Evolutionary conservation across 2,113 vertebrate genomes (phyloP), one percentile per base, ranked within the genome.

Genomic region (Orthonyx spaldingii): DNA sequence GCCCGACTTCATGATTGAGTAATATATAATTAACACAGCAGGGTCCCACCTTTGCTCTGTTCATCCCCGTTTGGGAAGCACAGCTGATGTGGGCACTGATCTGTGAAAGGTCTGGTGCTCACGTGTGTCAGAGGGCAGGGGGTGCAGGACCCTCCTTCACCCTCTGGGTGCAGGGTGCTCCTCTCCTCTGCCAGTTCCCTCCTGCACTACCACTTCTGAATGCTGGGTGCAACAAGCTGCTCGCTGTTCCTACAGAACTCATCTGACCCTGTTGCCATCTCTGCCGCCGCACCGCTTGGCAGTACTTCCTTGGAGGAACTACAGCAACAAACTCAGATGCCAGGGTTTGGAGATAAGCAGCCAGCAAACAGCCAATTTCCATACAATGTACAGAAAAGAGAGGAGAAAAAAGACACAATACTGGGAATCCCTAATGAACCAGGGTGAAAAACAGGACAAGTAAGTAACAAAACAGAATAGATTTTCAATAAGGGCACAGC

Each of bases 321-420:
- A 96, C 93, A 93, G 90, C 90, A 96, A 92, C 90, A 93, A 96
- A 96, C 90, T 96, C 94, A 27, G 84, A 91, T 90, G 93, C 94
- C 90, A 95, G 68, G 80, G 83, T 65, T 88, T 75, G 87, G 85
- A 94, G 91, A 91, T 93, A 97, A 88, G 82, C 87, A 95, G 80
- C 85, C 88, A 94, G 83, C 76, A 84, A 86, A 60, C 74, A 90
- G 77, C 71, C 65, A 49, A 90, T 93, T 94, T 93, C 86, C 91
- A 94, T 85, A 93, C 84, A 91, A 83, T 57, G 47, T 49, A 80
- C 26, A 94, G 71, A 83, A 80, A 74, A 78, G 64, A 86, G 83
- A 41, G 57, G 59, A 86, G 46, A 6, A 53, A 65, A 84, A 46
- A 6, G 7, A 30, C 56, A 77, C 47, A 92, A 63, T 63, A 83